These are phyloP conservation scores for Ylistrum balloti DNA, from an alignment of 1,140 invertebrate genomes.

Conservation along the genomic window DNA sequence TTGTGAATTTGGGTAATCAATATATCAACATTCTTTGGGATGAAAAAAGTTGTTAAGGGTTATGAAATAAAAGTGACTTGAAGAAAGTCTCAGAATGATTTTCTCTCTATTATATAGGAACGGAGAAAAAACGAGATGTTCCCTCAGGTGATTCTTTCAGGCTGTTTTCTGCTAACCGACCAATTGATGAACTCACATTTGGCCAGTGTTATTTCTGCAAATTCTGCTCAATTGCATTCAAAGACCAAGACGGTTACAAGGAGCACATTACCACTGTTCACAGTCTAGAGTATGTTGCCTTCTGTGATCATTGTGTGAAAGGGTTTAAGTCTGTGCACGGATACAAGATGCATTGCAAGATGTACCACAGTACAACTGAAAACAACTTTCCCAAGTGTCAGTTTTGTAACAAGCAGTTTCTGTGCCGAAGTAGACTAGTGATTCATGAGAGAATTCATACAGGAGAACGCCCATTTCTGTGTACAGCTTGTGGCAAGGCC, in stretches of 20 bases:
- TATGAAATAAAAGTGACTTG: too few species aligned
- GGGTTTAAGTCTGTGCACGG: neutral
- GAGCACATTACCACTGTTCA: neutral
- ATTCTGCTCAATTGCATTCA: neutral
- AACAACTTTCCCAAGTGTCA: conserved; percentile 33
- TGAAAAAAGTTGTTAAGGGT: too few species aligned
- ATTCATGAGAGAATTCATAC: neutral
- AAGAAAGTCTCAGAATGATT: neutral
- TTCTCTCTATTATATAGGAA: neutral
- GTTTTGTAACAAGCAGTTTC: neutral
- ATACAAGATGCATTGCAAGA: neutral
- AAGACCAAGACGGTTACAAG: neutral
- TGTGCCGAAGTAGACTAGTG: neutral
- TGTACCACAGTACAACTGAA: neutral
- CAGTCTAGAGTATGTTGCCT: neutral
- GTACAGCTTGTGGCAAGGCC: neutral
- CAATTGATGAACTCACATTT: neutral
- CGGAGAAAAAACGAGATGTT: neutral
- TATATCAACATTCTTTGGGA: too few species aligned
- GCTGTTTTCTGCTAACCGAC: neutral
- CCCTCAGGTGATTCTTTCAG: neutral
- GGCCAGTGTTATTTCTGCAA: conserved; percentile 6
- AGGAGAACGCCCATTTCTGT: neutral
- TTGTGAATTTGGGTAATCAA: too few species aligned
- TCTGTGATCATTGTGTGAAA: neutral